Conservation (phyloP, 2,797 vertebrate species). For the Fringilla coelebs region DNA sequence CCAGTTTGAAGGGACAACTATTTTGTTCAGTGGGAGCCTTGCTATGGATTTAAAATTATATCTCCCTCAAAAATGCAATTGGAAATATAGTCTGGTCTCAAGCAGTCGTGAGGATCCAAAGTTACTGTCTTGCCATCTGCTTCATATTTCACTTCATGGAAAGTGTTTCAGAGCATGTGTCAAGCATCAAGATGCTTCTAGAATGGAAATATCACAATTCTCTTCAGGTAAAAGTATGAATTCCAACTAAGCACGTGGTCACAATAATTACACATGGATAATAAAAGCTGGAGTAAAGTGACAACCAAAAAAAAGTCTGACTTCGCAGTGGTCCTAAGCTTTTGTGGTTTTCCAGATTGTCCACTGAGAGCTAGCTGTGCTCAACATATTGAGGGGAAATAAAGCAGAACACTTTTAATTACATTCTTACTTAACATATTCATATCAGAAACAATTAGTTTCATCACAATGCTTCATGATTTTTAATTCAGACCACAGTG, state of each 20-base stretch:
- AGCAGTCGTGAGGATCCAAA: not conserved
- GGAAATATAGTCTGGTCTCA: not conserved
- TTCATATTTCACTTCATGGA: not conserved
- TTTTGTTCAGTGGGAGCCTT: not conserved
- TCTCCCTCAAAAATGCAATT: fast-evolving
- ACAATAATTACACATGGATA: not conserved
- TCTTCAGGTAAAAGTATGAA: not conserved
- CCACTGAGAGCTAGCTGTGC: not conserved
- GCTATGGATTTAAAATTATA: not conserved
- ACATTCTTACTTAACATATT: not conserved
- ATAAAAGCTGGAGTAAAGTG: not conserved
- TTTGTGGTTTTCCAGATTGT: not conserved
- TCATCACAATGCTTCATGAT: not conserved
- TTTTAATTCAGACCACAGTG: not conserved
- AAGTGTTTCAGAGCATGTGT: not conserved
- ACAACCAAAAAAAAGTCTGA: not conserved
- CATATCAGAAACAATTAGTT: not conserved
- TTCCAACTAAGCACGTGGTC: not conserved
- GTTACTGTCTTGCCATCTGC: not conserved
- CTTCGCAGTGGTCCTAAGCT: not conserved
- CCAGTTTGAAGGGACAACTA: not conserved
- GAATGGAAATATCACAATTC: not conserved
- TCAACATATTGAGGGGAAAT: not conserved
- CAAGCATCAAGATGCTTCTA: not conserved
- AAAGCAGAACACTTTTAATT: not conserved